Base-by-base conservation (phyloP, 2,797 vertebrate species). In the Pogoniulus pusillus region DNA sequence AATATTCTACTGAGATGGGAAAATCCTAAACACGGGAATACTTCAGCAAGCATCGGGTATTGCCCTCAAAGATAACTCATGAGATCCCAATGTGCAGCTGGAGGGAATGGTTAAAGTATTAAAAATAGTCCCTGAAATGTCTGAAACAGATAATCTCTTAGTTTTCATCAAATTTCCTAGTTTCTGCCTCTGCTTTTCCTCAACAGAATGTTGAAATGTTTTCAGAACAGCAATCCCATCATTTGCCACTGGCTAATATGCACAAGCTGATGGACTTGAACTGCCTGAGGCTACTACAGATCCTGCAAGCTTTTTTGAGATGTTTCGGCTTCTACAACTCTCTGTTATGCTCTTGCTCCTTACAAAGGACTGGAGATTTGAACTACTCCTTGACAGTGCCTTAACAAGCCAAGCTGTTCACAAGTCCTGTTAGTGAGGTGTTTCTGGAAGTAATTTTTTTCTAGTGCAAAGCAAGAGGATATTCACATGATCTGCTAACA, bases 171-270 rank as follows among this genome's bases (percentile, higher is more conserved):
- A 51, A 19, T n/a, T 32, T 66, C 6, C 32, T 53, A 54, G 4
- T 53, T 75, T 86, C 30, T 27, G 15, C 20, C 39, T 88, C 59
- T 84, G 24, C 9, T 55, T 93, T 73, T 88, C 22, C n/a, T 70
- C 16, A 20, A 72, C 71, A 78, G 39, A 60, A 34, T 26, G 18
- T 43, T 77, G 22, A 74, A 81, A 68, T 23, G 30, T 3, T 80
- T 70, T 30, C 30, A 71, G 47, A 65, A 9, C 26, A 93, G 23
- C 10, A 80, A 62, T 68, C 29, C 18, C 62, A 65, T 90, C 19
- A 80, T 47, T 83, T 93, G 51, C 58, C 32, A 39, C 62, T 85
- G 64, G 58, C 55, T 92, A 65, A 78, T 69, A 92, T 71, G 88
- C 60, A 93, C 49, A 82, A 39, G 27, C 24, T 85, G 53, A 32